A percentile compares a stretch with the other conserved stretches of the same genome.
Conservation (phyloP, 2,113 vertebrate genomes). For the Urocolius indicus region DNA sequence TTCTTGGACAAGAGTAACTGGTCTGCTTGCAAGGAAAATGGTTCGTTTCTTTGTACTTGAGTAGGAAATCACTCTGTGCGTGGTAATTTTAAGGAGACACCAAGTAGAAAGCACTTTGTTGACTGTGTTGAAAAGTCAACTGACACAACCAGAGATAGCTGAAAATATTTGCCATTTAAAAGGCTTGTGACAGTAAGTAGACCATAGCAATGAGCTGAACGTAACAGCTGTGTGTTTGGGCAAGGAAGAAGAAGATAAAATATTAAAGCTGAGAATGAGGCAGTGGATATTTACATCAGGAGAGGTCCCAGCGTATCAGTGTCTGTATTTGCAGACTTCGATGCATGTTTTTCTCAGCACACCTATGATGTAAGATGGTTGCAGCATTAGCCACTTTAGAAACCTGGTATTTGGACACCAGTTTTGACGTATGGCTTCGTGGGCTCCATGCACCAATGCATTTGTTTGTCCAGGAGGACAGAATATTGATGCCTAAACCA, state of each 20-base stretch:
- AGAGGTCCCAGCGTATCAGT: neutral
- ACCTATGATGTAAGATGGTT: neutral
- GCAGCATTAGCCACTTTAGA: rapidly evolving
- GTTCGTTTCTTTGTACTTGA: constrained; percentile 5
- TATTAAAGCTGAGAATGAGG: neutral
- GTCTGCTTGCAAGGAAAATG: neutral
- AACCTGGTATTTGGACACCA: neutral
- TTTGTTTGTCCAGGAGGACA: neutral
- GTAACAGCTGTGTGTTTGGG: neutral
- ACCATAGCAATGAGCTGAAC: neutral
- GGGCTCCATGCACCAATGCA: rapidly evolving
- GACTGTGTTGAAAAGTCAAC: neutral
- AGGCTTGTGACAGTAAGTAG: neutral
- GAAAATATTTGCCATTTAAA: constrained; percentile 22
- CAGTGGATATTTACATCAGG: neutral
- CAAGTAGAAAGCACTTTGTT: neutral
- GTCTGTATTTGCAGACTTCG: neutral
- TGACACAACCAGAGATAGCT: neutral
- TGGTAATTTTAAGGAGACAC: neutral
- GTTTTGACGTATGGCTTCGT: neutral
- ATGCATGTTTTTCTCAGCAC: rapidly evolving
- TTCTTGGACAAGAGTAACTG: neutral
- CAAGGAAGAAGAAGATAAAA: neutral
- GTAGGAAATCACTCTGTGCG: neutral
- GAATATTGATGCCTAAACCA: neutral